Evolutionary conservation across 2,113 vertebrate genomes (phyloP).

Genomic region (Hucho hucho): DNA sequence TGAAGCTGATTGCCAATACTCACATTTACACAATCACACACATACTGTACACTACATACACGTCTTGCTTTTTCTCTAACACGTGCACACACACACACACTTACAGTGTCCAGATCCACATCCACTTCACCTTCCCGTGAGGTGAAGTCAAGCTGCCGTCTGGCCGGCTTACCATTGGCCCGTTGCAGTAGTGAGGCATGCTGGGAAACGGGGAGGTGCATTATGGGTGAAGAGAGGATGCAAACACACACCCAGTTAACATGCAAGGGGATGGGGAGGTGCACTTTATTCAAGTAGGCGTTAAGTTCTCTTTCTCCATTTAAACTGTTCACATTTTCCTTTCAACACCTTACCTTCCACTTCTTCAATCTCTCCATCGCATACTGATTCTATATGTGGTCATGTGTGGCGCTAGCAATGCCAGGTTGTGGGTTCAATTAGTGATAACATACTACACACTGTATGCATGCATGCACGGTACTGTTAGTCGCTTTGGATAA

Average conservation of each 20-base stretch:
- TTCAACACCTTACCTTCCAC: neutral
- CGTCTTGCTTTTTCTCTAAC: too few relatives aligned
- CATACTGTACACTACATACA: neutral
- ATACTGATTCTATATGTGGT: too few relatives aligned
- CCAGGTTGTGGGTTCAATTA: too few relatives aligned
- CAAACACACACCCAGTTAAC: constrained; percentile 46
- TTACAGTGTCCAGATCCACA: constrained; percentile 82
- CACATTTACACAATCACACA: neutral
- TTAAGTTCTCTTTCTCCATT: neutral
- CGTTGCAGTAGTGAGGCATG: constrained; percentile 79
- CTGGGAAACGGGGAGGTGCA: constrained; percentile 70
- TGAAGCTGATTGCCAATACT: neutral
- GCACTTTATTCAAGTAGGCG: neutral
- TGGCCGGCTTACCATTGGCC: constrained; percentile 73
- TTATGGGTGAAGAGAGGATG: constrained; percentile 41
- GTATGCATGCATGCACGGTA: too few relatives aligned
- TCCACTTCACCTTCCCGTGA: constrained; percentile 78
- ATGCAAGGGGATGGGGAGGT: neutral
- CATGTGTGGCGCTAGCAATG: too few relatives aligned
- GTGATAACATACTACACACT: too few relatives aligned
- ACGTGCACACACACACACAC: constrained; percentile 53
- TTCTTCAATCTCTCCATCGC: neutral
- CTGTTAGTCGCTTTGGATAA: too few relatives aligned
- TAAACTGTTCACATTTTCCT: neutral
- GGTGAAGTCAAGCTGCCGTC: constrained; percentile 78